Percentiles rank a stretch among this genome's conserved stretches.
These are phyloP conservation scores for Proisotoma minuta DNA, from an alignment of 2,888 invertebrate genomes.

Conservation along the genomic window DNA sequence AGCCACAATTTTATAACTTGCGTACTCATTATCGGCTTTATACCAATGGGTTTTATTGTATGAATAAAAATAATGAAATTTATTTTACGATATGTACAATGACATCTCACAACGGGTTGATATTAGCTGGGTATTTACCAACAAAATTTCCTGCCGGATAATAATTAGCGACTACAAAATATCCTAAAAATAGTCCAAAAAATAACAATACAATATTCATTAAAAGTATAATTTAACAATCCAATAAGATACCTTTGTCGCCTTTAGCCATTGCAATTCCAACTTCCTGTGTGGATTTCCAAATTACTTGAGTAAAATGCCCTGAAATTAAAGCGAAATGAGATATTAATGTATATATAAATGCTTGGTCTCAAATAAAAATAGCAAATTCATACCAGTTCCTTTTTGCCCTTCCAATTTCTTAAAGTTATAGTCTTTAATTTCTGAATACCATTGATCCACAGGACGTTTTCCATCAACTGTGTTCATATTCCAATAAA, in stretches of 20 bases:
- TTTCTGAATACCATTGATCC: slow-evolving; percentile 67
- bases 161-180: slow-evolving; percentile 79
- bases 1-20: too few relatives aligned
- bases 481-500: slow-evolving; percentile 36
- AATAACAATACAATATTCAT: neutral
- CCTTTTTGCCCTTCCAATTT: slow-evolving; percentile 42
- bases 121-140: slow-evolving; percentile 35
- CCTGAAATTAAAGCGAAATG: slow-evolving; percentile 53
- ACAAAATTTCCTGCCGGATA: slow-evolving; percentile 75
- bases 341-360: neutral
- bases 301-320: slow-evolving; percentile 75
- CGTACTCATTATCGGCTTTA: too few relatives aligned
- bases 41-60: too few relatives aligned
- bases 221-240: neutral
- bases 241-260: neutral
- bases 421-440: slow-evolving; percentile 53
- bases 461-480: slow-evolving; percentile 27
- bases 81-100: too few relatives aligned
- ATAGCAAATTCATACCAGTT: slow-evolving; percentile 22
- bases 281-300: slow-evolving; percentile 68
- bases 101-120: slow-evolving; percentile 24
- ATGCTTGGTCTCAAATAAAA: neutral
- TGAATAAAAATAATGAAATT: too few relatives aligned
- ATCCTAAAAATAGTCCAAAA: slow-evolving; percentile 52
- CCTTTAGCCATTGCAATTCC: slow-evolving; percentile 68